Base-by-base conservation (phyloP, 2,113 vertebrate species). In the Platysternon megacephalum region DNA sequence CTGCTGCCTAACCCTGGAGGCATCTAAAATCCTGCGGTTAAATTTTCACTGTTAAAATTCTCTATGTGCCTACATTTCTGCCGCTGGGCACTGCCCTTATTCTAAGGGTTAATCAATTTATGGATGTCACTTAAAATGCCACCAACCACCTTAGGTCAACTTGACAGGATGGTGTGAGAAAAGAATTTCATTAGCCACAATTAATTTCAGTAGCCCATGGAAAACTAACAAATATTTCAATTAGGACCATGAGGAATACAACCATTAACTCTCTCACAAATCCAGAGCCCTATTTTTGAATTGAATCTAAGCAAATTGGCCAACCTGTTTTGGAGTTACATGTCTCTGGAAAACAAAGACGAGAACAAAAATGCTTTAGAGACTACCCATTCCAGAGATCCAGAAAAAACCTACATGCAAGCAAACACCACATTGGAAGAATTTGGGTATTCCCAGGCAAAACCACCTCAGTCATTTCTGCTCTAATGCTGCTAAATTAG, bases 351-450 rank as follows among this genome's bases (percentile, higher is more conserved):
- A 96, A 94, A 96, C 52, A 93, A 95, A 90, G 49, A 87, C 9
- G 79, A 96, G 86, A 96, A 84, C 48, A 83, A 93, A 96, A 93
- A 11, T 91, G 88, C 58, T 85, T 76, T 82, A 94, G 87, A 93
- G 68, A 10, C 21, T 79, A 93, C 86, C 89, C 95, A 96, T 95
- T 95, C 93, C 76, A 68, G 81, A 76, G 84, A 88, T 80, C 78
- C 1, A 86, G 82, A 86, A 93, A 88, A 93, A 93, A 90, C n/a
- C 12, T 61, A 79, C 89, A 94, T 21, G 19, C 35, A 39, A 91
- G 83, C 53, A 89, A 92, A 84, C 79, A 92, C 80, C 53, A 80
- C 22, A 81, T 3, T 53, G 84, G 65, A 0, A 1, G 32, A 42
- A 76, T 80, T 46, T 9, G 46, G 88, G 84, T 90, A 81, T 91